Evolutionary conservation across 2,888 invertebrate species (phyloP), one percentile per base, ranked within the genome.

Genomic region (Diogma glabrata): DNA sequence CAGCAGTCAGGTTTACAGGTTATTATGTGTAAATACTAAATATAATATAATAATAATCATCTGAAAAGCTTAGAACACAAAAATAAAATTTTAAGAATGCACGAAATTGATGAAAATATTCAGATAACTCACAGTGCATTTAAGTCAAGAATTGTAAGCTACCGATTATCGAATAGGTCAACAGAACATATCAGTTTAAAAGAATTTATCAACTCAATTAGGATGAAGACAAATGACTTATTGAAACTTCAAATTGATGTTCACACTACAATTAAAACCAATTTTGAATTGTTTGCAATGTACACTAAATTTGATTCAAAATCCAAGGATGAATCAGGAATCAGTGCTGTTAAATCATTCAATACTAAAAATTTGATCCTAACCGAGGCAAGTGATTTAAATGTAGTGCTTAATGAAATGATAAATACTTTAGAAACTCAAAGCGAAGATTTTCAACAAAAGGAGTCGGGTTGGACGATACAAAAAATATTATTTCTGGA

Each of bases 211-310:
- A 36, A 36, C 17, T 36, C 36, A 6, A 17, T 36, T 6, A 40
- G 20, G 12, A n/a, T 10, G 9, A 40, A 40, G 12, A 40, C 20
- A 19, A 40, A 20, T 40, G 20, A 40, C 3, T n/a, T 40, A 5
- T 20, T 40, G 20, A 17, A 40, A 10, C 17, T 19, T 19, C 40
- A 40, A 19, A 19, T 40, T 12, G 19, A n/a, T 9, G 19, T 19
- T 20, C 19, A 16, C 10, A 19, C 17, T 4, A 8, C 38, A 2
- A 3, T 19, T 2, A 40, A 19, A 12, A 19, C 20, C 17, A 19
- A 40, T 40, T 40, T 40, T 19, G 40, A 40, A 40, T 9, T 40
- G 12, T 40, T 19, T 40, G 40, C 40, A 19, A 17, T 19, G 40
- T 40, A 40, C 9, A 40, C 12, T 2, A 40, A 40, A 19, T 10